Evolutionary conservation across 2,797 vertebrate species (phyloP).

Genomic region (Dendrocincla tyrannina): DNA sequence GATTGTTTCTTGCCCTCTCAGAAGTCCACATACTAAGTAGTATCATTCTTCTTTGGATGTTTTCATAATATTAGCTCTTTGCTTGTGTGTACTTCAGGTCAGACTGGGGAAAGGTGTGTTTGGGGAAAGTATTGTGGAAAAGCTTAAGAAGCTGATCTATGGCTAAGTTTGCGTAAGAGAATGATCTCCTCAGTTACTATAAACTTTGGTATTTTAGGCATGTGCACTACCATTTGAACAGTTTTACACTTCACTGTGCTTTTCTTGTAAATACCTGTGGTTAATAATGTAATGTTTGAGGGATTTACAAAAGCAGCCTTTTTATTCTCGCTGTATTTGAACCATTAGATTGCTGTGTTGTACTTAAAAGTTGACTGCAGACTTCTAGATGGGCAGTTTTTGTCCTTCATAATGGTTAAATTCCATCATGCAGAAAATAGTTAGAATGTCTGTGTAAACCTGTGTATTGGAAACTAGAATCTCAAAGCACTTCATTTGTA

Average conservation of each 20-base stretch:
- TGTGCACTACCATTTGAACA: conserved; percentile 53
- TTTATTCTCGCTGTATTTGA: conserved; percentile 62
- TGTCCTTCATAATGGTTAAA: conserved; percentile 54
- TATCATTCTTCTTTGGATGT: neutral
- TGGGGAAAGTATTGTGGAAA: conserved; percentile 4
- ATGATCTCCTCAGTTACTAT: conserved; percentile 48
- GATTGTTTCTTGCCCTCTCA: neutral
- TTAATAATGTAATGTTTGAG: conserved; percentile 50
- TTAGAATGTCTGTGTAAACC: conserved; percentile 67
- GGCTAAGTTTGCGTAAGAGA: conserved; percentile 53
- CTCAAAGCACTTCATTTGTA: conserved; percentile 82
- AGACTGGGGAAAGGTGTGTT: neutral
- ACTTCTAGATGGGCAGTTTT: conserved; percentile 49
- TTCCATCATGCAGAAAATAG: conserved; percentile 42
- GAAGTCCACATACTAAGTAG: neutral
- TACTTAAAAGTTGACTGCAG: conserved; percentile 64
- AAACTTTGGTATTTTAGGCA: conserved; percentile 56
- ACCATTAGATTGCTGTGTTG: conserved; percentile 62
- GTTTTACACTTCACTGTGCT: conserved; percentile 51
- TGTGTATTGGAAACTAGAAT: conserved; percentile 74
- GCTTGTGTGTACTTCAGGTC: conserved; percentile 11
- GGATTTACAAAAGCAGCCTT: conserved; percentile 53
- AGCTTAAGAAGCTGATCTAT: neutral
- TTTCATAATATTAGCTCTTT: neutral
- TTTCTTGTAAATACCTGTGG: conserved; percentile 71